Percentiles rank a stretch among this genome's conserved stretches.
These are phyloP conservation scores for Urosaurus nigricauda DNA, from an alignment of 2,797 vertebrate genomes.

Conservation along the genomic window DNA sequence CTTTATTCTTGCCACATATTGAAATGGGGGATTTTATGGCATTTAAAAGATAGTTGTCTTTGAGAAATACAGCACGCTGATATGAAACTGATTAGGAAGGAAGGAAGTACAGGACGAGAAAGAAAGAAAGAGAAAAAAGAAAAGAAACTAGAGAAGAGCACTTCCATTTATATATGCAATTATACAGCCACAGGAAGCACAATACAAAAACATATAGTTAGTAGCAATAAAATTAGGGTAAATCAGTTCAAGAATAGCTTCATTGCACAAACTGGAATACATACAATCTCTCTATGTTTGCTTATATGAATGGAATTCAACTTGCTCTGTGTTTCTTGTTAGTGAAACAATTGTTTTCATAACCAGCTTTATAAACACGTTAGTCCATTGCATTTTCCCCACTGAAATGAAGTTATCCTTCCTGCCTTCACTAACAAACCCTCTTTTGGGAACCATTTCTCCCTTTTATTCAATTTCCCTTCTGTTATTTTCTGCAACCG, in stretches of 20 bases:
- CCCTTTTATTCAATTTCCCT: not conserved
- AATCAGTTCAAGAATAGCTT: not conserved
- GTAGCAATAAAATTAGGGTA: not conserved
- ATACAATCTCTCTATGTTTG: not conserved
- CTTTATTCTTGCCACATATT: not conserved
- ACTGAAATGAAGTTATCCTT: not conserved
- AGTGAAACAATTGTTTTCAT: constrained; percentile 11
- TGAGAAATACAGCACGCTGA: not conserved
- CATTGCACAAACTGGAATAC: not conserved
- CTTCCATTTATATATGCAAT: not conserved
- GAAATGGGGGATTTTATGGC: not conserved
- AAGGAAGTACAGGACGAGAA: not conserved
- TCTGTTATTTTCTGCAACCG: not conserved
- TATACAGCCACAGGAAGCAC: not conserved
- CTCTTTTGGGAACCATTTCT: not conserved
- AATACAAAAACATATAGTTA: constrained; percentile 5
- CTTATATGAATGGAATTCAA: constrained; percentile 11
- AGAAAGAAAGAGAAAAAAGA: not conserved
- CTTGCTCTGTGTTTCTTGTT: not conserved
- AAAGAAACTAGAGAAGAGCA: not conserved
- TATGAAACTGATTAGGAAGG: not conserved
- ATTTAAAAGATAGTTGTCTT: not conserved
- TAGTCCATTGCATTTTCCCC: not conserved
- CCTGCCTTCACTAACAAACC: not conserved
- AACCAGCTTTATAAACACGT: not conserved